Evolutionary conservation across 2,113 vertebrate genomes (phyloP).

Genomic region (Gulo gulo): DNA sequence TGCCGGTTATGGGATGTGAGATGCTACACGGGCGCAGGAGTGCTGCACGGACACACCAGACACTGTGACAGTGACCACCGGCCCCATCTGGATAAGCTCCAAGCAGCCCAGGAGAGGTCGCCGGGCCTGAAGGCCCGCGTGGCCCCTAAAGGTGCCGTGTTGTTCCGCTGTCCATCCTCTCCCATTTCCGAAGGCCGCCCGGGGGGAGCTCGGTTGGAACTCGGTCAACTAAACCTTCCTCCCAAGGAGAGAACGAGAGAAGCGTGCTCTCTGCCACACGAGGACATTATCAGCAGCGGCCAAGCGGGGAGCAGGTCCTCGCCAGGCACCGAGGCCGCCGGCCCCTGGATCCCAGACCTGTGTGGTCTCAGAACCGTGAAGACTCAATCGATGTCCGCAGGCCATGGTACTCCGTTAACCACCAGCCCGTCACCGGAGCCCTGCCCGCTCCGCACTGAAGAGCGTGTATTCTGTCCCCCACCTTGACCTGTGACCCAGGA

Average conservation of each 20-base stretch:
- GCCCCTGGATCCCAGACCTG: not conserved
- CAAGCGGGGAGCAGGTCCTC: not conserved
- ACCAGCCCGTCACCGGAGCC: not conserved
- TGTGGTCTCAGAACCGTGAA: not conserved
- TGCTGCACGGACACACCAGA: too few relatives aligned
- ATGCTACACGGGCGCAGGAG: too few relatives aligned
- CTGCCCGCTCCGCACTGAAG: not conserved
- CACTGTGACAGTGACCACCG: not conserved
- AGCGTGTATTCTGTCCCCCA: not conserved
- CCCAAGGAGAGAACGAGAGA: not conserved
- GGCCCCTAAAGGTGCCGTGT: fast-evolving
- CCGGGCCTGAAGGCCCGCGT: not conserved
- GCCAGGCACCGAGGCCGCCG: not conserved
- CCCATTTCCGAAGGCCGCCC: not conserved
- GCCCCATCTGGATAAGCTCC: not conserved
- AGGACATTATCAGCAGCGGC: not conserved
- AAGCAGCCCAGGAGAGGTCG: not conserved
- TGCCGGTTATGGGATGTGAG: too few relatives aligned
- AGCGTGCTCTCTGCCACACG: too few relatives aligned
- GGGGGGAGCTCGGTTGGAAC: not conserved
- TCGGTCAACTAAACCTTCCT: not conserved
- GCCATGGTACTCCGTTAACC: not conserved
- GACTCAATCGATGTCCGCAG: not conserved
- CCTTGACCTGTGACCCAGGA: not conserved
- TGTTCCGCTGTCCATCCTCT: not conserved